These are phyloP conservation scores for Ptilonorhynchus violaceus DNA, from an alignment of 2,113 vertebrate genomes.

Conservation along the genomic window DNA sequence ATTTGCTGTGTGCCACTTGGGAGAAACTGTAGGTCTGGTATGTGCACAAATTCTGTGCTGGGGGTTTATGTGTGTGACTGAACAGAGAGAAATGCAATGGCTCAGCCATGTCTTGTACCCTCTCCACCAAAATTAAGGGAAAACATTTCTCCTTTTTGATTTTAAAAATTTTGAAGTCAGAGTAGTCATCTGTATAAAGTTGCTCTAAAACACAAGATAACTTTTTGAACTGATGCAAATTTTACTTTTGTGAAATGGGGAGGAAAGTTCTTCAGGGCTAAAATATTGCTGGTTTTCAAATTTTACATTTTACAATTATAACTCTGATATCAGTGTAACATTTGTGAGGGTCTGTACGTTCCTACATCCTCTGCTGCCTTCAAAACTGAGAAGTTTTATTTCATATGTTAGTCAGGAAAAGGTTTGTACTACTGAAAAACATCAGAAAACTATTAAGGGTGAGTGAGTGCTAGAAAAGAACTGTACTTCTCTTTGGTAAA, in stretches of 20 bases:
- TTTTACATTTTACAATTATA: background rate
- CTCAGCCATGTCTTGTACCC: background rate
- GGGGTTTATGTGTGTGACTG: background rate
- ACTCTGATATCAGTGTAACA: background rate
- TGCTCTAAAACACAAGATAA: background rate
- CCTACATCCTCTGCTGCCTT: background rate
- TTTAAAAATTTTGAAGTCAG: background rate
- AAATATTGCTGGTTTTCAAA: background rate
- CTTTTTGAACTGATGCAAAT: background rate
- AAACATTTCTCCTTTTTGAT: background rate
- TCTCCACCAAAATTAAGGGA: background rate
- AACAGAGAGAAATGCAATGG: background rate
- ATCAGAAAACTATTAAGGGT: background rate
- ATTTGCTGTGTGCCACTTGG: accelerated
- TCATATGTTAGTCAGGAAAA: background rate
- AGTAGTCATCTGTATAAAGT: background rate
- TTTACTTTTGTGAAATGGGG: background rate
- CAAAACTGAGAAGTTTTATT: background rate
- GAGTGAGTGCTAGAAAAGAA: background rate
- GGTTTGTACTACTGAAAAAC: background rate
- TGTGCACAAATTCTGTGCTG: background rate
- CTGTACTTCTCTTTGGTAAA: background rate
- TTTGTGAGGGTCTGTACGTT: background rate
- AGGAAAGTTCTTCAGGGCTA: background rate
- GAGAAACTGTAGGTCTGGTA: background rate